phyloP scores from a whole-genome alignment of 2,888 invertebrate species.

The Drosophila algonquin region DNA sequence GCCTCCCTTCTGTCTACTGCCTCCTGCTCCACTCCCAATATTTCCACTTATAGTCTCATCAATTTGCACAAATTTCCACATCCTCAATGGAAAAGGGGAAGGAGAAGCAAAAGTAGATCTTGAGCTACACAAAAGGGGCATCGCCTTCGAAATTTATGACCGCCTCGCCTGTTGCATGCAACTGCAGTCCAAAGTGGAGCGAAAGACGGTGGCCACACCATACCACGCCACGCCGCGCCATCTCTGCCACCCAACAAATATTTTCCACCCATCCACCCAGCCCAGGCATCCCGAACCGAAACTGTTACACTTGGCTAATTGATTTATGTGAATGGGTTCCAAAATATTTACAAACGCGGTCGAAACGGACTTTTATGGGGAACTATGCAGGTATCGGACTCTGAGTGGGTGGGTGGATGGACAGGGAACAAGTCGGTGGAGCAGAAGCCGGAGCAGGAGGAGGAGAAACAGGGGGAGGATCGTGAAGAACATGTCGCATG shows the following conservation, averaged over 20 bases:
- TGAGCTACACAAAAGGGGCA: constrained; percentile 64
- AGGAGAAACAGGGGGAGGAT: constrained; percentile 13
- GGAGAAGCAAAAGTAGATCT: constrained; percentile 22
- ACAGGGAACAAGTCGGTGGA: constrained; percentile 52
- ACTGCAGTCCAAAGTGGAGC: constrained; percentile 34
- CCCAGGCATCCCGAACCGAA: constrained; percentile 28
- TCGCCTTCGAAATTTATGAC: constrained; percentile 60
- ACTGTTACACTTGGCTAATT: constrained; percentile 69
- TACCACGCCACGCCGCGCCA: constrained; percentile 2
- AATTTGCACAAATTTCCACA: constrained; percentile 37
- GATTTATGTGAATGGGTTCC: constrained; percentile 62
- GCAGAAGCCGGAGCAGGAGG: constrained; percentile 41
- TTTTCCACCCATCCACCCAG: constrained; percentile 11
- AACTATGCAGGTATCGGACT: background rate
- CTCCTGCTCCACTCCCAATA: constrained; percentile 20
- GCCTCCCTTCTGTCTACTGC: background rate
- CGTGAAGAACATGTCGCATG: constrained; percentile 35
- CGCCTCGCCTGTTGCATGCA: constrained; percentile 52
- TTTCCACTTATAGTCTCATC: constrained; percentile 41
- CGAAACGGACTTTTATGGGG: constrained; percentile 37
- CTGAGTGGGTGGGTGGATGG: constrained; percentile 61
- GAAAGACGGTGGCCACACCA: background rate
- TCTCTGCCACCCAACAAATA: constrained; percentile 9
- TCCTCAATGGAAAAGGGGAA: constrained; percentile 12
- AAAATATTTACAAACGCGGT: constrained; percentile 47